phyloP scores from a whole-genome alignment of 2,113 vertebrate species.

The Felis chaus region DNA sequence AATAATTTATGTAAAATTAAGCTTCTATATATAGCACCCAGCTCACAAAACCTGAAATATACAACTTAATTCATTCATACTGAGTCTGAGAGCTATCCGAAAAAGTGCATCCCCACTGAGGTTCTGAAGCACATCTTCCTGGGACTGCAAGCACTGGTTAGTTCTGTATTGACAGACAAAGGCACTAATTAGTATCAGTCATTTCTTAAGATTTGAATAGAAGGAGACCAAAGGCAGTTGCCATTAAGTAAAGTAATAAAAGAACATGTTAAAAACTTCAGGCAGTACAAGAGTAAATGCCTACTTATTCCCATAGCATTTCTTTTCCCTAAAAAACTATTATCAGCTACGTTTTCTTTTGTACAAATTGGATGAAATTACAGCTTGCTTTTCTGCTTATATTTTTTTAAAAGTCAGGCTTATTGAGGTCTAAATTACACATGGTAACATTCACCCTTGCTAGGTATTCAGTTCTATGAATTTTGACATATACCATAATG shows the following conservation, averaged over 20 bases:
- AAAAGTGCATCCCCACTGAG: not conserved
- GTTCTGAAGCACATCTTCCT: not conserved
- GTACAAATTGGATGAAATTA: not conserved
- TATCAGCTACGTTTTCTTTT: not conserved
- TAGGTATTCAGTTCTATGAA: not conserved
- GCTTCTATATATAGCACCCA: not conserved
- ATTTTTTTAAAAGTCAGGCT: not conserved
- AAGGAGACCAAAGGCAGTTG: constrained; percentile 13
- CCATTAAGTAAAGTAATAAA: not conserved
- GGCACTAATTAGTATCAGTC: not conserved
- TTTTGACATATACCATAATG: constrained; percentile 29
- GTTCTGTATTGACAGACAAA: not conserved
- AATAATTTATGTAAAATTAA: constrained; percentile 6
- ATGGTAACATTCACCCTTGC: not conserved
- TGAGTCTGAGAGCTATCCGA: not conserved
- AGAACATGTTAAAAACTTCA: not conserved
- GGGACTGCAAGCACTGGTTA: not conserved
- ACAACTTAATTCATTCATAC: not conserved
- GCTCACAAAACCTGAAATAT: not conserved
- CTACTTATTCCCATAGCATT: not conserved
- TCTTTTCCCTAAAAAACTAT: not conserved
- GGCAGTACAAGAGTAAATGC: not conserved
- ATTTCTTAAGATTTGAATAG: not conserved
- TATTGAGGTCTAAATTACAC: not conserved
- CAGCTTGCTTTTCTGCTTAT: not conserved